phyloP scores from a whole-genome alignment of 2,888 invertebrate genomes.

The Mycogona germanica region DNA sequence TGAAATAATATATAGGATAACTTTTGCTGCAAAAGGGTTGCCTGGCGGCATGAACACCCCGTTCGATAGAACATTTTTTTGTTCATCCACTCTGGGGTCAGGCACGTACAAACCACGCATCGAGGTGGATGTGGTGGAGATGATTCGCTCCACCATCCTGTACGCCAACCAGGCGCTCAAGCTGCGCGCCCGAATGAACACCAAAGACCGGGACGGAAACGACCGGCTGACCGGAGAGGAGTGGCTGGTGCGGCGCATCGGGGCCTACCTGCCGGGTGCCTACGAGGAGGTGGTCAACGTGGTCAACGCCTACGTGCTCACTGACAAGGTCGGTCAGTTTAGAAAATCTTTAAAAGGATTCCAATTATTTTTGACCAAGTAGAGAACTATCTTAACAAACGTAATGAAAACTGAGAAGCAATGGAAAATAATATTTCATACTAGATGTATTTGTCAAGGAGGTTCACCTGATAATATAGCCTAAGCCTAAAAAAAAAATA shows the following conservation, averaged over 20 bases:
- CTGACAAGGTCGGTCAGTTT: constrained; percentile 35
- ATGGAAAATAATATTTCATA: no score
- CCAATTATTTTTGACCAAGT: no score
- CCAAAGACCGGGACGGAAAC: constrained; percentile 31
- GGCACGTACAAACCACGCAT: constrained; percentile 40
- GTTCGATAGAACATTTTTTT: constrained; percentile 2
- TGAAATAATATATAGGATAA: background rate
- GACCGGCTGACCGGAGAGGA: constrained; percentile 35
- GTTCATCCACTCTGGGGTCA: no score
- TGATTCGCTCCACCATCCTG: constrained; percentile 36
- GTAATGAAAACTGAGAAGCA: no score
- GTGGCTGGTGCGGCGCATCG: constrained; percentile 38
- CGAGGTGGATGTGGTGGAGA: constrained; percentile 37
- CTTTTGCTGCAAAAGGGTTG: no score
- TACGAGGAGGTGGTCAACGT: constrained; percentile 40
- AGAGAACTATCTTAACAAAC: no score
- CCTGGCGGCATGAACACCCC: no score
- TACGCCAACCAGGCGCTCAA: constrained; percentile 39
- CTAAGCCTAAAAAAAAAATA: no score
- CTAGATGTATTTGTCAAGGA: no score
- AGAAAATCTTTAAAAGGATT: no score
- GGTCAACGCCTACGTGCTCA: constrained; percentile 39
- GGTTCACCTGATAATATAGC: no score
- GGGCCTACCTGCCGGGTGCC: constrained; percentile 41
- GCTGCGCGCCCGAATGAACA: constrained; percentile 37